Evolutionary conservation across 2,888 invertebrate genomes (phyloP).

Genomic region (Timandra comae): DNA sequence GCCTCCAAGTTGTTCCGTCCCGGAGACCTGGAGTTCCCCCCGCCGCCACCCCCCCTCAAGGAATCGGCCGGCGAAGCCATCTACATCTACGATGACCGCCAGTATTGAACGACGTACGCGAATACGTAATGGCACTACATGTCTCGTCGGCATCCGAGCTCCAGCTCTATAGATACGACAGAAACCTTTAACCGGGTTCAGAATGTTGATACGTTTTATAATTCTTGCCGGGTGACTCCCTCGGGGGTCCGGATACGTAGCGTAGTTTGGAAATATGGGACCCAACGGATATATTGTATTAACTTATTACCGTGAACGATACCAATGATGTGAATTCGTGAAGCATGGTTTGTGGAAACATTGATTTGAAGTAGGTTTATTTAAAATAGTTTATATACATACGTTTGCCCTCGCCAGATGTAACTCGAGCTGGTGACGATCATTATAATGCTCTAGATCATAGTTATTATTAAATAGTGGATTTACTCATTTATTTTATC

Average conservation of each 20-base stretch:
- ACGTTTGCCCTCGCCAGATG: too few relatives aligned
- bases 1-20: constrained; percentile 70
- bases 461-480: constrained; percentile 43
- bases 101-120: constrained; percentile 65
- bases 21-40: constrained; percentile 63
- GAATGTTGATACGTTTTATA: constrained; percentile 20
- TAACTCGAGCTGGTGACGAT: constrained; percentile 11
- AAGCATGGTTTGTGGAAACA: too few relatives aligned
- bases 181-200: too few relatives aligned
- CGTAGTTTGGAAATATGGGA: constrained; percentile 51
- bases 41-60: constrained; percentile 69
- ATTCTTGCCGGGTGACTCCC: constrained; percentile 49
- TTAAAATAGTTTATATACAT: too few relatives aligned
- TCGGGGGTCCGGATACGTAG: constrained; percentile 37
- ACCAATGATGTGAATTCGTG: too few relatives aligned
- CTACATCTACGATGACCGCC: constrained; percentile 70
- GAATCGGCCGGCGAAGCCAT: constrained; percentile 83
- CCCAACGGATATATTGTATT: constrained; percentile 54
- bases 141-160: too few relatives aligned
- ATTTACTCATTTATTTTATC: constrained; percentile 43
- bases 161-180: too few relatives aligned
- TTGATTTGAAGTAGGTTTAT: too few relatives aligned
- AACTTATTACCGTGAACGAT: background rate
- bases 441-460: constrained; percentile 25
- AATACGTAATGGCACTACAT: too few relatives aligned